Evolutionary conservation across 1,140 invertebrate genomes (phyloP), one percentile per base, ranked within the genome.

Genomic region (Apis dorsata): DNA sequence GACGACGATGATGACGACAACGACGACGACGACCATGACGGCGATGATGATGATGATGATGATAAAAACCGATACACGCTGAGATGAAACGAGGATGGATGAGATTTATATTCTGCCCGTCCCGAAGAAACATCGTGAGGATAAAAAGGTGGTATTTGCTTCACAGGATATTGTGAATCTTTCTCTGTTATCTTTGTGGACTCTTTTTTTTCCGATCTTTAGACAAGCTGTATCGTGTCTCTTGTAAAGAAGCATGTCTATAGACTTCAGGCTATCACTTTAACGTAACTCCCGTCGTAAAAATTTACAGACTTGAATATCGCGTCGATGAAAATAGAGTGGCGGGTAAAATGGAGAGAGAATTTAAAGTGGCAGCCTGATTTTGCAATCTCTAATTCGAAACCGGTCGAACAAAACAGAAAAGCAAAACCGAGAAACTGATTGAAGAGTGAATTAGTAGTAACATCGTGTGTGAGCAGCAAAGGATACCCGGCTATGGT

Each of bases 21-120:
- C 44, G 44, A 28, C 62, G 49, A 55, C 24, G 51, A 53, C 28
- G 24, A 72, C 7, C 53, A 55, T 17, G 60, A 63, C 17, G 74
- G 28, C 19, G 74, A 65, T 13, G 73, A 75, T 24, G 49, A 63
- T 24, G 49, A 63, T 55, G 53, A 57, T 24, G 75, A 19, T 53
- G 44, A 77, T 28, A 65, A 53, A 44, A 75, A 79, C 57, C 72
- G 55, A 60, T 65, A 81, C 65, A 60, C 76, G 57, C 12, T 62
- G 59, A 84, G 86, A 84, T 80, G 81, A 86, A 59, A 77, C 76
- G 78, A 71, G 77, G 69, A 60, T 84, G 69, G 77, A 87, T 81
- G 69, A 84, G 69, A 70, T n/a, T n/a, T 65, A 28, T 65, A 55
- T 75, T 69, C 59, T 84, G 70, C 73, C 49, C 73, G 77, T 76